Evolutionary conservation across 2,888 invertebrate species (phyloP).

Genomic region (Cecidostiba fungosa): DNA sequence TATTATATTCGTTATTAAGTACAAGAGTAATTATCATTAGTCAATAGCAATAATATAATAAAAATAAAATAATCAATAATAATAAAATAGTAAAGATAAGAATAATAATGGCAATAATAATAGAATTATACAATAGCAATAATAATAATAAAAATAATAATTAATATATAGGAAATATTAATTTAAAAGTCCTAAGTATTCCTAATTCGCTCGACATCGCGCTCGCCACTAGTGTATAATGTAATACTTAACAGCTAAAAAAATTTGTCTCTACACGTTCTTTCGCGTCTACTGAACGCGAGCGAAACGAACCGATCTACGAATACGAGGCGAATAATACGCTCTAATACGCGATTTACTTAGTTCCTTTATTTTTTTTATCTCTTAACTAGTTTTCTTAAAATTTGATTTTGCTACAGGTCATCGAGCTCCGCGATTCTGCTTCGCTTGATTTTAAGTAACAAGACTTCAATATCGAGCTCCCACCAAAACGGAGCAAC

Average conservation of each 20-base stretch:
- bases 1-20: slow-evolving; percentile 71
- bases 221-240: slow-evolving; percentile 34
- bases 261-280: slow-evolving; percentile 57
- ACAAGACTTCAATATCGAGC: slow-evolving; percentile 25
- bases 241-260: slow-evolving; percentile 60
- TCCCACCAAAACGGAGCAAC: slow-evolving; percentile 63
- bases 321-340: slow-evolving; percentile 22
- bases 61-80: slow-evolving; percentile 71
- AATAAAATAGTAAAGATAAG: slow-evolving; percentile 71
- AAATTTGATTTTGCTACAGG: slow-evolving; percentile 37
- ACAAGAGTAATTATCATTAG: slow-evolving; percentile 72
- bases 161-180: slow-evolving; percentile 54
- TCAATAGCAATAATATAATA: slow-evolving; percentile 72
- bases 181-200: slow-evolving; percentile 58
- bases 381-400: slow-evolving; percentile 15
- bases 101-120: slow-evolving; percentile 72
- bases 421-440: slow-evolving; percentile 23
- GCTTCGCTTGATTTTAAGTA: slow-evolving; percentile 42
- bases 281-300: slow-evolving; percentile 2
- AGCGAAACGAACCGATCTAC: slow-evolving; percentile 45
- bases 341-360: slow-evolving; percentile 39
- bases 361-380: slow-evolving; percentile 27
- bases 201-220: slow-evolving; percentile 50
- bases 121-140: slow-evolving; percentile 72
- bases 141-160: slow-evolving; percentile 66